Evolutionary conservation across 2,888 invertebrate genomes (phyloP), one percentile per base, ranked within the genome.

Genomic region (Xiphydria camelus): DNA sequence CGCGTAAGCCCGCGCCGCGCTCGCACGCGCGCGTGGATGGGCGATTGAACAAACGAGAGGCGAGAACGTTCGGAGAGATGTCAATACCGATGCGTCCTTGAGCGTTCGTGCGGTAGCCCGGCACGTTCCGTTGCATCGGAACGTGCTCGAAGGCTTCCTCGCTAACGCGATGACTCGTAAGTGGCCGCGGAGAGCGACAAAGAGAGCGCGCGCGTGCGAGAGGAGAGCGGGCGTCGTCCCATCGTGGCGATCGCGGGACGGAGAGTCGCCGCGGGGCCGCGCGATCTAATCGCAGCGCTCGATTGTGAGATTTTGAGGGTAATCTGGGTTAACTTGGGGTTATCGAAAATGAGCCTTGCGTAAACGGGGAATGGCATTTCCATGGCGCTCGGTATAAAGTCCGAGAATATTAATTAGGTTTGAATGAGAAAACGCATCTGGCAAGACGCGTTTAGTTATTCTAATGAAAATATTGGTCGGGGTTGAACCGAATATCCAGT

Each of bases 41-140:
- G 36, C 31, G 54, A 23, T 23, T 23, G 57, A 63, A 57, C 47
- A 59, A 65, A 60, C 55, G 49, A 50, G 53, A 47, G 29, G 35
- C 39, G 43, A 37, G 49, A 48, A 55, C 55, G 57, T 52, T 60
- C 51, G 51, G 41, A 33, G 41, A 58, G 59, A 59, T 66, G 64
- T 68, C 64, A 67, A 68, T 66, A 64, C 56, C 55, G 61, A 57
- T 50, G 47, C 59, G 62, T 35, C 73, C 73, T 73, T 73, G 69
- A 57, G 47, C 34, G 49, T 39, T 38, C 39, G 48, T 43, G 49
- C 51, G 54, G 47, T 32, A 47, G 42, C 43, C 46, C 29, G 45
- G 64, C 73, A 73, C 73, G 73, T 73, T 62, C 57, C 50, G 47
- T 46, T 49, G 45, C 51, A 51, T 49, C 49, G 45, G 47, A 56